Evolutionary conservation across 2,797 vertebrate genomes (phyloP), one percentile per base, ranked within the genome.

Genomic region (Sorex maritimensis): DNA sequence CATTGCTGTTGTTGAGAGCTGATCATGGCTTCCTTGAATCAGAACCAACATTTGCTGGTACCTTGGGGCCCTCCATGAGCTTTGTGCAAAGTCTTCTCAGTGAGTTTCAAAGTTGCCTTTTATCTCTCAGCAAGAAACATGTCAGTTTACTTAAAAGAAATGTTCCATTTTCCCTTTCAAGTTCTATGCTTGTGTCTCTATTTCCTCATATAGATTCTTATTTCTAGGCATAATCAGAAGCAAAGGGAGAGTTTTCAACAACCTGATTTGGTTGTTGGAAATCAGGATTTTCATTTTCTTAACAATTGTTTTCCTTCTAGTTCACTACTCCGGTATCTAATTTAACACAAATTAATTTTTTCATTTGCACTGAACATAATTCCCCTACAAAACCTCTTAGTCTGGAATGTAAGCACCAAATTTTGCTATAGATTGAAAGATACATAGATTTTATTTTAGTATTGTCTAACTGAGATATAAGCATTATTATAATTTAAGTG

Each of bases 71-170:
- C 30, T 86, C 61, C 26, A 7, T 26, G 83, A 93, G 61, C 55
- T 75, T 78, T 80, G 30, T 38, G 44, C 73, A 69, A 86, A 83
- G 58, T 74, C 21, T 72, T 65, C 85, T 74, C 75, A 52, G 8
- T 7, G 38, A 74, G 49, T 81, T 93, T 87, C 94, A 96, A 86
- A 86, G 92, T 38, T 9, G 21, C 11, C 63, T 86, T 95, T 95
- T 67, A 91, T 88, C 52, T 91, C 86, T 74, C 81, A 24, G 15
- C 55, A 44, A 87, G 69, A 80, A 81, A 77, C 24, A n/a, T 67
- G 28, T 84, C 63, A 94, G 24, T 68, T 68, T 77, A 83, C 19
- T 63, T 88, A 67, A 88, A 88, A 92, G 49, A 82, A 38, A 88
- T 89, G 21, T 58, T 89, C 26, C 21, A 10, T 71, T 93, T 95